Base-by-base conservation (phyloP, 1,140 invertebrate genomes). In the Diorhabda elongata region DNA sequence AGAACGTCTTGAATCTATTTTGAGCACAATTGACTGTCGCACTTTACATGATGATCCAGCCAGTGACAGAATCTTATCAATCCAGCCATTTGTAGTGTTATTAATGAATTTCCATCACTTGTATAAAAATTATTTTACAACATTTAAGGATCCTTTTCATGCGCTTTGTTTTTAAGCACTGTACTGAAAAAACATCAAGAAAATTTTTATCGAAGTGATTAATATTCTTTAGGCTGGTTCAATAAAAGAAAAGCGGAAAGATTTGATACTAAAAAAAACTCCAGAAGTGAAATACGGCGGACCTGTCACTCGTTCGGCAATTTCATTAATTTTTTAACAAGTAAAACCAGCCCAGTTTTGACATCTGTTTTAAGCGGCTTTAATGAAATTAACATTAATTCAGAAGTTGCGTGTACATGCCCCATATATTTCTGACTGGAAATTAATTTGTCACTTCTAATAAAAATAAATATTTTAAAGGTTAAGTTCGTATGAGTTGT, bases 341-440 rank as follows among this genome's bases (percentile, higher is more conserved):
- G 47, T n/a, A 8, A n/a, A 52, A n/a, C 47, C 47, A n/a, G 6
- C 47, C 47, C 47, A 61, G 6, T 61, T 61, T 61, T 61, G 59
- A 42, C n/a, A 61, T 61, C 59, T 61, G 59, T 61, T 61, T 42
- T 42, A 61, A 42, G 59, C 59, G 59, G 4, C 26, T 61, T 61
- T 61, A 61, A 61, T 61, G 59, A 43, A 61, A 61, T 61, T 61
- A 61, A 61, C 59, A 61, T 61, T 42, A 8, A 42, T 61, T 61
- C 26, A 8, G 41, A 42, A 8, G 26, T 61, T 41, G 59, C 59
- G 59, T 61, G 59, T 61, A 42, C 11, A 43, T 61, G 59, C 59
- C 8, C 11, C 26, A 61, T 61, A 61, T 61, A 61, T 61, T 61
- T 61, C 8, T 42, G 9, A 61, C 59, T 61, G 59, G 26, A 61